Percentiles rank a stretch among this genome's conserved stretches.
Evolutionary conservation across 2,113 vertebrate genomes (phyloP).

Genomic region (Tenrec ecaudatus): DNA sequence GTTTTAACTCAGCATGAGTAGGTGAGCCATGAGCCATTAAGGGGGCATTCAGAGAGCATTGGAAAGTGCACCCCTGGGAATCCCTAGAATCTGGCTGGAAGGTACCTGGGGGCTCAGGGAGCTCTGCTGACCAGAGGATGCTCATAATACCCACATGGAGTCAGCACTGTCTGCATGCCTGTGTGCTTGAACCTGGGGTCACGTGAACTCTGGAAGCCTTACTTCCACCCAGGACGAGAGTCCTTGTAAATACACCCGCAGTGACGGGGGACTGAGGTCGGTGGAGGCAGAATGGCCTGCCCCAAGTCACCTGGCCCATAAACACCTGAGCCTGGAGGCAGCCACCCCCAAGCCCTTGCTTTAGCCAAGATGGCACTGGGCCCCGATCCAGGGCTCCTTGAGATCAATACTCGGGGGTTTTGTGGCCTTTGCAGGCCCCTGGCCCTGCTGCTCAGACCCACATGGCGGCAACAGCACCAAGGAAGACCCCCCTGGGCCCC

Average conservation of each 20-base stretch:
- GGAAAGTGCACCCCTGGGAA: background rate
- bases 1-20: background rate
- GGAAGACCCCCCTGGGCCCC: background rate
- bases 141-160: background rate
- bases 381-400: background rate
- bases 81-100: fast-evolving
- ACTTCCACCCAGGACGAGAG: background rate
- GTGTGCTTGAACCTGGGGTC: background rate
- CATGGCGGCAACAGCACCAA: too few relatives aligned
- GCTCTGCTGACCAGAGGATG: background rate
- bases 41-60: fast-evolving
- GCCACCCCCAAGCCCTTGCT: background rate
- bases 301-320: background rate
- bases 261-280: background rate
- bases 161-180: fast-evolving
- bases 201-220: background rate
- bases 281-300: background rate
- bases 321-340: background rate
- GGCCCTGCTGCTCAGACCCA: background rate
- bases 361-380: background rate
- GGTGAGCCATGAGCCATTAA: background rate
- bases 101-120: background rate
- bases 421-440: background rate
- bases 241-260: background rate
- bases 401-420: background rate